Percentiles rank a stretch among this genome's conserved stretches.
phyloP scores from a whole-genome alignment of 2,797 vertebrate species.

The Mastacembelus armatus region DNA sequence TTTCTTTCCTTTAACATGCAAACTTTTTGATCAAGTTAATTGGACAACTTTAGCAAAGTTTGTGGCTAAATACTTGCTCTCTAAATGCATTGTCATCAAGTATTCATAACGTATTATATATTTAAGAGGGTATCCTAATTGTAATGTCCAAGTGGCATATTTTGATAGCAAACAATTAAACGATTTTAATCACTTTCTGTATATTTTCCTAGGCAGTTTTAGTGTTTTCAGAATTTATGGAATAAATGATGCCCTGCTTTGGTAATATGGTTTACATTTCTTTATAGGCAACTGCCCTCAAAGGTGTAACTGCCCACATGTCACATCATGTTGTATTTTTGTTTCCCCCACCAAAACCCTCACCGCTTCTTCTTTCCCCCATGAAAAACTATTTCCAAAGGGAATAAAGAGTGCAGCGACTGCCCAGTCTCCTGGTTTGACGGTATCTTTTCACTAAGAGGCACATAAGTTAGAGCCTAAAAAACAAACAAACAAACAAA shows the following conservation, averaged over 20 bases:
- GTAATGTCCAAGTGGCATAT: conserved; percentile 42
- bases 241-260: conserved; percentile 1
- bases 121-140: conserved; percentile 60
- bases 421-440: conserved; percentile 40
- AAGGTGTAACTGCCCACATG: conserved; percentile 35
- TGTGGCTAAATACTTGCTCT: conserved; percentile 58
- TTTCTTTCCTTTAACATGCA: conserved; percentile 73
- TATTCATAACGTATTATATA: conserved; percentile 72
- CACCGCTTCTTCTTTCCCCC: conserved; percentile 9
- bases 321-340: conserved; percentile 16
- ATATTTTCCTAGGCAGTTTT: conserved; percentile 4
- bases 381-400: conserved; percentile 41
- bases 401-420: conserved; percentile 14
- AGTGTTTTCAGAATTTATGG: conserved; percentile 11
- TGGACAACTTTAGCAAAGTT: conserved; percentile 82
- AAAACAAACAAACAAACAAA: too few species aligned
- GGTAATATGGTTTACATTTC: conserved; percentile 12
- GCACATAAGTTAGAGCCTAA: conserved; percentile 76
- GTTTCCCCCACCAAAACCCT: conserved; percentile 2
- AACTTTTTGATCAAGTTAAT: conserved; percentile 85
- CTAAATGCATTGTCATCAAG: conserved; percentile 74
- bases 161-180: conserved; percentile 52
- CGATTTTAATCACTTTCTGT: conserved; percentile 20
- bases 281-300: conserved; percentile 35
- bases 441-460: conserved; percentile 55